Evolutionary conservation across 2,797 vertebrate species (phyloP).

Genomic region (Ceryle rudis): DNA sequence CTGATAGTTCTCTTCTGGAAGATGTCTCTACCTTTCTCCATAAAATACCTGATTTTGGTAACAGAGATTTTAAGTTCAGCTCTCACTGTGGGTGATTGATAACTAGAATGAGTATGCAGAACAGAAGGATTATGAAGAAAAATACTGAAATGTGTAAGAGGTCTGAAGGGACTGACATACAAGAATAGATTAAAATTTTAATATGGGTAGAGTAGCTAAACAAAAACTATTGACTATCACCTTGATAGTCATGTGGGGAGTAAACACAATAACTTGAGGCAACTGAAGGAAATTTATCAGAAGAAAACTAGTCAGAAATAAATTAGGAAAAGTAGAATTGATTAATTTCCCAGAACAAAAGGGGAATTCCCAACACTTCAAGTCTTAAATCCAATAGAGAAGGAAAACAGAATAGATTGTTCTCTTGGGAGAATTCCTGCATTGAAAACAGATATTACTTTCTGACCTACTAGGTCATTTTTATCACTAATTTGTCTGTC

Average conservation of each 20-base stretch:
- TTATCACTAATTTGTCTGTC: not conserved
- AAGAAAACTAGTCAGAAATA: constrained; percentile 45
- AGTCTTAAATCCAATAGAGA: constrained; percentile 12
- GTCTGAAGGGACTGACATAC: constrained; percentile 44
- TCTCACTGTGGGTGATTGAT: not conserved
- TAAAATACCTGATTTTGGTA: not conserved
- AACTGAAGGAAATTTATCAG: constrained; percentile 53
- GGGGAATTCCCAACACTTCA: constrained; percentile 31
- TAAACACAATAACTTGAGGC: constrained; percentile 54
- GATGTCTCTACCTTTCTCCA: not conserved
- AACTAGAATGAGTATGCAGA: not conserved
- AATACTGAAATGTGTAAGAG: not conserved
- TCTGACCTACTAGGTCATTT: constrained; percentile 18
- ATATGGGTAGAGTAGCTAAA: constrained; percentile 37
- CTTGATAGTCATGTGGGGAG: constrained; percentile 49
- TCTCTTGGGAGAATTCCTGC: not conserved
- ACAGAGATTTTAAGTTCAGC: not conserved
- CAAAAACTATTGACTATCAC: constrained; percentile 51
- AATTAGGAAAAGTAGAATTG: not conserved
- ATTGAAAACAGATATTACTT: constrained; percentile 6
- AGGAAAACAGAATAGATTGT: not conserved
- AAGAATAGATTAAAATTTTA: constrained; percentile 64
- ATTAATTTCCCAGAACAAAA: constrained; percentile 60
- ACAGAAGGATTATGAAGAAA: constrained; percentile 34
- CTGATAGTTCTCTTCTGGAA: not conserved